Base-by-base conservation (phyloP, 1,140 invertebrate species). In the Lasioglossum albipes region DNA sequence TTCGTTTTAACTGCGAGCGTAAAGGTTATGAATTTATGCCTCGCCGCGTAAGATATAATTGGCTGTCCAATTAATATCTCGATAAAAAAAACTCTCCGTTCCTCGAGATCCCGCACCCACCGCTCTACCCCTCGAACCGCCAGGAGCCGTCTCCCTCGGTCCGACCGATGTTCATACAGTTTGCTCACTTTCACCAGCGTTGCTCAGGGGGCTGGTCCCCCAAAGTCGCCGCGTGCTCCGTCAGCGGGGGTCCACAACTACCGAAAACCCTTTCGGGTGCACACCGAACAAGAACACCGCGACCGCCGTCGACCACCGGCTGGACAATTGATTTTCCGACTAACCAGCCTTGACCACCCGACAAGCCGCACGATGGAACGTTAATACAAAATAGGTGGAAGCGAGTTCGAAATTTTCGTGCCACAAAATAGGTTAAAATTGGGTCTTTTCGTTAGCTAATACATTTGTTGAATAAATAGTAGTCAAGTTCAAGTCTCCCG, bases 1-100 rank as follows among this genome's bases (percentile, higher is more conserved):
- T 88, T 88, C 87, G 75, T 88, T 90, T 88, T 89, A 89, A 81
- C 83, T 84, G 81, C 84, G 52, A 84, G 84, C 81, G 82, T 80
- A 88, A 90, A 87, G 82, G 87, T 87, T 90, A 89, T 85, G 87
- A 91, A 92, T 92, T 92, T 91, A 92, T 91, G 88, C 81, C 78
- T 83, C 70, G 77, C 84, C 86, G 85, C 82, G 86, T 85, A 86
- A 87, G 87, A 89, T 91, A 92, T 92, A 92, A 92, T 91, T 92
- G 91, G 83, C 71, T 84, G 83, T 86, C 84, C 87, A 88, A 92
- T 92, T 92, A 92, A 92, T 92, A 90, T 90, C 78, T 73, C 83
- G 89, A 89, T 89, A 89, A 90, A 89, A 88, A 88, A 88, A 85
- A 79, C 72, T 22, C 12, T 67, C 31, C 52, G 20, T 7, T 57